Percentiles rank a stretch among this genome's conserved stretches.
Conservation (phyloP, 2,797 vertebrate genomes). For the Danio aesculapii region DNA sequence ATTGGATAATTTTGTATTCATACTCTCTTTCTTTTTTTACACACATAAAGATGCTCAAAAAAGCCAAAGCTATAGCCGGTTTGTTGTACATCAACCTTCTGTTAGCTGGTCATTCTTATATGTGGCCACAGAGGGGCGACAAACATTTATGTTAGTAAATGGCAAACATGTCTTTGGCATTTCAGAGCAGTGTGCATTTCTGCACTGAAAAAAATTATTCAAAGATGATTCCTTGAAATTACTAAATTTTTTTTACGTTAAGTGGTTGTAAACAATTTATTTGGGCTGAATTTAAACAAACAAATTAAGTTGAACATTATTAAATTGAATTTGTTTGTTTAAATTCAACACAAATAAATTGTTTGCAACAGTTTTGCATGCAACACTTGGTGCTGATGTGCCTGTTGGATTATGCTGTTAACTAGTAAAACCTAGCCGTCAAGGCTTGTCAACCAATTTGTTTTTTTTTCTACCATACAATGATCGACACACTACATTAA, state of each 20-base stretch:
- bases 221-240: no score
- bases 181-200: background rate
- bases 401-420: background rate
- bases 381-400: slow-evolving; percentile 1
- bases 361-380: no score
- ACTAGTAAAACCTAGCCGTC: background rate
- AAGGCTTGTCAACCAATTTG: background rate
- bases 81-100: background rate
- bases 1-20: slow-evolving; percentile 5
- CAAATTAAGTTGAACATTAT: no score
- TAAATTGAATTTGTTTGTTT: no score
- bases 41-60: background rate
- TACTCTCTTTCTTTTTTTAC: no score
- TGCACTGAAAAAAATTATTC: no score
- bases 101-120: slow-evolving; percentile 20
- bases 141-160: slow-evolving; percentile 31
- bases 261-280: no score
- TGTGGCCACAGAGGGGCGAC: slow-evolving; percentile 59
- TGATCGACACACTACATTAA: no score
- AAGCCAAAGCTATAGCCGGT: background rate
- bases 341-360: no score
- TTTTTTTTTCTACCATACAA: background rate
- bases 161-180: background rate
- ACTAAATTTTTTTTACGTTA: no score
- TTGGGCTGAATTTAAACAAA: no score